Conservation (phyloP, 2,888 invertebrate species). For the Agapostemon virescens region DNA sequence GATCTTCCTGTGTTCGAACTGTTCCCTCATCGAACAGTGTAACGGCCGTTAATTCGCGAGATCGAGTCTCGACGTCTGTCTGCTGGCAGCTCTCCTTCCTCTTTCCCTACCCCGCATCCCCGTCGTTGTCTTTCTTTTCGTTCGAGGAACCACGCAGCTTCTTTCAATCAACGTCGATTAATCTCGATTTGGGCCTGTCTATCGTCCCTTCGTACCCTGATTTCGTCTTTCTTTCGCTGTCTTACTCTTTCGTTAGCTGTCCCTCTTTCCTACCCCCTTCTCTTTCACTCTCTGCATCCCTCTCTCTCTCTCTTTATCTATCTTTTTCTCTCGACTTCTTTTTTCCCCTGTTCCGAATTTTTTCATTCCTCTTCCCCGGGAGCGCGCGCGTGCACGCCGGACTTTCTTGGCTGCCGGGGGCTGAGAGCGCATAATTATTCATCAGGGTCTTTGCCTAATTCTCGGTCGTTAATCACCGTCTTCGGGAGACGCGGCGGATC, state of each 20-base stretch:
- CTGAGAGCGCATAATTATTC: slow-evolving; percentile 65
- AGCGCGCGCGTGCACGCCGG: slow-evolving; percentile 48
- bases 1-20: slow-evolving; percentile 37
- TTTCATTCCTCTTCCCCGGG: slow-evolving; percentile 39
- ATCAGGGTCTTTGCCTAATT: slow-evolving; percentile 69
- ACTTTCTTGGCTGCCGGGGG: slow-evolving; percentile 40
- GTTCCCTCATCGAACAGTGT: slow-evolving; percentile 36
- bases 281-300: background rate
- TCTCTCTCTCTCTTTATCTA: background rate
- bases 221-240: background rate
- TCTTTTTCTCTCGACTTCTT: background rate
- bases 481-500: slow-evolving; percentile 30
- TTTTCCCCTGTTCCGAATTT: slow-evolving; percentile 5
- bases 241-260: too few species aligned
- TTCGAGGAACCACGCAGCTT: slow-evolving; percentile 49
- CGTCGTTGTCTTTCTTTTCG: slow-evolving; percentile 19
- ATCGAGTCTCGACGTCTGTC: slow-evolving; percentile 53
- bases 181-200: slow-evolving; percentile 69
- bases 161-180: slow-evolving; percentile 73
- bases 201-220: slow-evolving; percentile 23
- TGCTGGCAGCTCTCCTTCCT: slow-evolving; percentile 17
- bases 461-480: slow-evolving; percentile 68
- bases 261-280: too few species aligned
- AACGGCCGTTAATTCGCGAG: slow-evolving; percentile 61
- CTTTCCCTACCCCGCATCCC: background rate